phyloP scores from a whole-genome alignment of 2,113 vertebrate species.

The Pituophis catenifer region DNA sequence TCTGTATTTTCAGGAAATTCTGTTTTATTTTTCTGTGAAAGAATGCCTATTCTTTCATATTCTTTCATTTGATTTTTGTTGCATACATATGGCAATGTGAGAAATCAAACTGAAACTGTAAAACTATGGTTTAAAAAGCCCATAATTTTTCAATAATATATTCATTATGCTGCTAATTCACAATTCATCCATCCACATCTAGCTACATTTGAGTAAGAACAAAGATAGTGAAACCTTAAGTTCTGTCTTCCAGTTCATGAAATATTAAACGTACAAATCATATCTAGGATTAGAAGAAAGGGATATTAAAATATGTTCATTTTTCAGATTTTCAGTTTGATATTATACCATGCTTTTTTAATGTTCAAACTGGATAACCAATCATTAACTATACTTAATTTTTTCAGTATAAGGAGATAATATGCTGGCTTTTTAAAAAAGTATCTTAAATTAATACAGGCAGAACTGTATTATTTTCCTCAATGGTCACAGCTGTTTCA shows the following conservation, averaged over 20 bases:
- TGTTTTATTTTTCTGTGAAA: not conserved
- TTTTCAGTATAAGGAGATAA: slow-evolving; percentile 28
- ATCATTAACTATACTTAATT: slow-evolving; percentile 54
- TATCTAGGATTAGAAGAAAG: slow-evolving; percentile 47
- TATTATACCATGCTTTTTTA: slow-evolving; percentile 61
- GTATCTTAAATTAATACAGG: slow-evolving; percentile 37
- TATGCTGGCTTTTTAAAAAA: slow-evolving; percentile 47
- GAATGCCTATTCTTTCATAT: not conserved
- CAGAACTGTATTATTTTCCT: not conserved
- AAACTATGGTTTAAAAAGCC: not conserved
- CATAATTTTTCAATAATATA: not conserved
- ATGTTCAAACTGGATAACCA: slow-evolving; percentile 63
- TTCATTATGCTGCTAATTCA: not conserved
- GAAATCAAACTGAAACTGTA: not conserved
- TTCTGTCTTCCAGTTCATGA: slow-evolving; percentile 20
- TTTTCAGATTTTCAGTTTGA: slow-evolving; percentile 61
- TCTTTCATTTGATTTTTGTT: not conserved
- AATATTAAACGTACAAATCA: slow-evolving; percentile 34
- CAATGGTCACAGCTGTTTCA: slow-evolving; percentile 10
- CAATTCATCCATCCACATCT: not conserved
- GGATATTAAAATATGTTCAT: slow-evolving; percentile 57
- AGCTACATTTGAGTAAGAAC: not conserved
- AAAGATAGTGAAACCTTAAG: not conserved
- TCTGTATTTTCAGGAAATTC: not conserved
- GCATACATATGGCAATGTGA: not conserved